Evolutionary conservation across 30 jellyfish, hydroid and myxozoan genomes (phyloP).

Genomic region (Nemopilema nomurai): DNA sequence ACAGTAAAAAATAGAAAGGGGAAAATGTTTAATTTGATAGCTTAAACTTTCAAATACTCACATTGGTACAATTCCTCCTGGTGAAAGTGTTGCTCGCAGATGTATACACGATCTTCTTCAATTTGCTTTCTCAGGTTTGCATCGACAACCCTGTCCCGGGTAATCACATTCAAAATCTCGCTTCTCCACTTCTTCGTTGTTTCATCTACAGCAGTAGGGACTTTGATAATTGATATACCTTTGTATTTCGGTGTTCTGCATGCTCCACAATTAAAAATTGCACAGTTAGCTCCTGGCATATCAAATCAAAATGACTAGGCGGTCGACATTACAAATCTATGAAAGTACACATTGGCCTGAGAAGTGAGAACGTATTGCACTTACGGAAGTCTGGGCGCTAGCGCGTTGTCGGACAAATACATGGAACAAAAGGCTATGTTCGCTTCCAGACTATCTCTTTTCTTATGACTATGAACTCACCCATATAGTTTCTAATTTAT

Average conservation of each 20-base stretch:
- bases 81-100: slow-evolving; percentile 61
- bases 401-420: no score
- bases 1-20: no score
- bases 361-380: no score
- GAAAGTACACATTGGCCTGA: no score
- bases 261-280: slow-evolving; percentile 62
- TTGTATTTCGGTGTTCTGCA: slow-evolving; percentile 52
- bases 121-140: slow-evolving; percentile 38
- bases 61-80: slow-evolving; percentile 21
- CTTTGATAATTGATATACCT: slow-evolving; percentile 47
- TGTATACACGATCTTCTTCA: slow-evolving; percentile 32
- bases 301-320: no score
- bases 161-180: slow-evolving; percentile 38
- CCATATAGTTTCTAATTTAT: background rate
- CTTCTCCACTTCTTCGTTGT: slow-evolving; percentile 61
- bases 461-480: no score
- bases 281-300: slow-evolving; percentile 88
- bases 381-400: no score
- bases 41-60: no score
- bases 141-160: slow-evolving; percentile 67
- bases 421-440: no score
- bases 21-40: no score
- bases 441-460: no score
- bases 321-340: no score
- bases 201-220: slow-evolving; percentile 75